These are phyloP conservation scores for Ceyx cyanopectus DNA, from an alignment of 2,113 vertebrate species.

Conservation along the genomic window DNA sequence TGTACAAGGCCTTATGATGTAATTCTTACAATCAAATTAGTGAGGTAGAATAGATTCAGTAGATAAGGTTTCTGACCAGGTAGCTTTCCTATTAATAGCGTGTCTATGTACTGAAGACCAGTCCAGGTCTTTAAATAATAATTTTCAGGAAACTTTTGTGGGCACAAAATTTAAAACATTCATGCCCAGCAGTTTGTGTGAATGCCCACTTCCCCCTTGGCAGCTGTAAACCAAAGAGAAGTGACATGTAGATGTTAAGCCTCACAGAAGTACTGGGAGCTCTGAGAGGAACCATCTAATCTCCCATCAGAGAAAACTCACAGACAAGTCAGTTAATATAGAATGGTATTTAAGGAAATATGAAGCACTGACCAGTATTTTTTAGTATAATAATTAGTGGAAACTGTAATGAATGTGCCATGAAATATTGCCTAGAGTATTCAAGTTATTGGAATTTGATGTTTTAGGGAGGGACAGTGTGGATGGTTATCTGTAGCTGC, in stretches of 20 bases:
- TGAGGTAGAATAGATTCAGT: background rate
- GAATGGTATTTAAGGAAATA: background rate
- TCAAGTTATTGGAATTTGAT: accelerated
- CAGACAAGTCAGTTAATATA: accelerated
- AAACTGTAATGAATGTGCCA: background rate
- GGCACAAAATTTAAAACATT: background rate
- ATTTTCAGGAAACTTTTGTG: background rate
- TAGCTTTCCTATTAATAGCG: background rate
- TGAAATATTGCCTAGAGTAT: background rate
- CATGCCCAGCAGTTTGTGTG: background rate
- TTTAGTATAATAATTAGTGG: background rate
- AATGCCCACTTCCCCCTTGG: background rate
- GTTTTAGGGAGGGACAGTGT: background rate
- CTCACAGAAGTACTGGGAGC: background rate
- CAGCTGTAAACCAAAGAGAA: background rate
- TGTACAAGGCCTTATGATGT: background rate
- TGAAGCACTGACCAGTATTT: background rate
- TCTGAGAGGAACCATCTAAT: background rate
- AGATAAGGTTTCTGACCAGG: background rate
- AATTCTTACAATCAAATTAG: background rate
- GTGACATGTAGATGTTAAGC: too few relatives aligned
- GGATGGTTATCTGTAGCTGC: background rate
- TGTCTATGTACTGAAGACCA: background rate
- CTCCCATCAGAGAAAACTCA: background rate
- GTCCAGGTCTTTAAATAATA: background rate